Conservation (phyloP, 2,888 invertebrate genomes). For the Chalcis sispes region DNA sequence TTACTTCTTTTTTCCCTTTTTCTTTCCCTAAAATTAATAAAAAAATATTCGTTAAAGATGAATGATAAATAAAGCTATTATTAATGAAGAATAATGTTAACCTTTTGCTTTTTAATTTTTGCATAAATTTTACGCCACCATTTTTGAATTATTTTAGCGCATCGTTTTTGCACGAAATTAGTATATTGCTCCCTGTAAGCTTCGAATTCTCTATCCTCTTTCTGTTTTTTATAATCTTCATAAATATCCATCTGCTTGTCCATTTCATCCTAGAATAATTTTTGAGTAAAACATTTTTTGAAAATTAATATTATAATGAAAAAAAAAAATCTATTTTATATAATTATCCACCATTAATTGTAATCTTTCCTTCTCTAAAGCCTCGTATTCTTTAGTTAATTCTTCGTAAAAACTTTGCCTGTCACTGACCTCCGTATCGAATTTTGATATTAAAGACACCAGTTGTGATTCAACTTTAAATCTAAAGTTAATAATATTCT, state of each 20-base stretch:
- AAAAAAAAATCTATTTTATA: no score
- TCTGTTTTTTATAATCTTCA: conserved; percentile 49
- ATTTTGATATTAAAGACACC: conserved; percentile 59
- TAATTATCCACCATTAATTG: conserved; percentile 54
- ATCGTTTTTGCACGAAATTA: conserved; percentile 53
- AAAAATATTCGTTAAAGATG: background rate
- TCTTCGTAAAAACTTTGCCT: conserved; percentile 55
- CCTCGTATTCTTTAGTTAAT: conserved; percentile 51
- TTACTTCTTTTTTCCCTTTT: conserved; percentile 22
- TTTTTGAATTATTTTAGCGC: conserved; percentile 61
- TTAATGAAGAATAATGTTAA: background rate
- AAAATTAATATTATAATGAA: background rate
- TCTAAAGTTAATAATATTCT: conserved; percentile 50
- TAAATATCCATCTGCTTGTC: conserved; percentile 56
- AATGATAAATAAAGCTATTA: conserved; percentile 1
- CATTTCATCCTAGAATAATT: conserved; percentile 57
- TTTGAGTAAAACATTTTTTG: no score
- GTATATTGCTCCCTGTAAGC: conserved; percentile 48
- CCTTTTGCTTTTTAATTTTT: conserved; percentile 43
- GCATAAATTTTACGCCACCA: conserved; percentile 60
- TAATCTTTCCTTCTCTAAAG: conserved; percentile 47
- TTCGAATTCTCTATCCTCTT: conserved; percentile 45
- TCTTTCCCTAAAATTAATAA: conserved; percentile 15
- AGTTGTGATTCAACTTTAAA: conserved; percentile 62
- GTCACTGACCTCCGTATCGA: conserved; percentile 59